Percentiles rank a stretch among this genome's conserved stretches.
Conservation (phyloP, 2,888 invertebrate genomes). For the Tricholauxania praeusta region DNA sequence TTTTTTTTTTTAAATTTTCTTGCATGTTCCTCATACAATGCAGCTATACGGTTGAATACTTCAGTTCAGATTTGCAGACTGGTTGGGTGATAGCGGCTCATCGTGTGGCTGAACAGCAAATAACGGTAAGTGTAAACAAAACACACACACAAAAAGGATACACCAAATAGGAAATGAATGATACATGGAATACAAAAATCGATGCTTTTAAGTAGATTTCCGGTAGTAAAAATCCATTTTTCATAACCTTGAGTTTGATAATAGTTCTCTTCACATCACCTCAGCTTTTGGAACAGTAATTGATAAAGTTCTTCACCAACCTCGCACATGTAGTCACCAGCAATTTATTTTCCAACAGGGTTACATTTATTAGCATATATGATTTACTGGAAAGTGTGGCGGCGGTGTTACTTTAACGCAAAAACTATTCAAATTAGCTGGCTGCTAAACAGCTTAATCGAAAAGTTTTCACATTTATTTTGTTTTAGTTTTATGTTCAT, state of each 20-base stretch:
- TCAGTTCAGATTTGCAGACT: slow-evolving; percentile 81
- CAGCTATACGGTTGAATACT: slow-evolving; percentile 84
- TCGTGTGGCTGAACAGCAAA: slow-evolving; percentile 76
- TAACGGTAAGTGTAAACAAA: slow-evolving; percentile 70
- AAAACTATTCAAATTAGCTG: slow-evolving; percentile 47
- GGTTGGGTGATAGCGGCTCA: slow-evolving; percentile 82
- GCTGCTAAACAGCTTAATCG: slow-evolving; percentile 8
- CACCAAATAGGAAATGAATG: background rate
- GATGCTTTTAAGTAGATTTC: no score
- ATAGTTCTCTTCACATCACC: no score
- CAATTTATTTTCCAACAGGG: no score
- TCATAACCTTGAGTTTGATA: no score
- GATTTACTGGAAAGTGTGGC: slow-evolving; percentile 30
- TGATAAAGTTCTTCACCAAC: no score
- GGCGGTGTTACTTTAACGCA: slow-evolving; percentile 36
- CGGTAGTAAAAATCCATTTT: no score
- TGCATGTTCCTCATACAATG: slow-evolving; percentile 47
- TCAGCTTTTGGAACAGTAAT: no score
- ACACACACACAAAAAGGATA: background rate
- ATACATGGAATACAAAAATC: no score
- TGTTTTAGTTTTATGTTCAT: background rate
- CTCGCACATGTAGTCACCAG: no score
- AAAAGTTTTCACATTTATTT: background rate
- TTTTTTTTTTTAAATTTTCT: background rate
- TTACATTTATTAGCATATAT: slow-evolving; percentile 25